A percentile compares a stretch with the other conserved stretches of the same genome.
phyloP scores from a whole-genome alignment of 2,113 vertebrate species.

The Dermatemys mawii region DNA sequence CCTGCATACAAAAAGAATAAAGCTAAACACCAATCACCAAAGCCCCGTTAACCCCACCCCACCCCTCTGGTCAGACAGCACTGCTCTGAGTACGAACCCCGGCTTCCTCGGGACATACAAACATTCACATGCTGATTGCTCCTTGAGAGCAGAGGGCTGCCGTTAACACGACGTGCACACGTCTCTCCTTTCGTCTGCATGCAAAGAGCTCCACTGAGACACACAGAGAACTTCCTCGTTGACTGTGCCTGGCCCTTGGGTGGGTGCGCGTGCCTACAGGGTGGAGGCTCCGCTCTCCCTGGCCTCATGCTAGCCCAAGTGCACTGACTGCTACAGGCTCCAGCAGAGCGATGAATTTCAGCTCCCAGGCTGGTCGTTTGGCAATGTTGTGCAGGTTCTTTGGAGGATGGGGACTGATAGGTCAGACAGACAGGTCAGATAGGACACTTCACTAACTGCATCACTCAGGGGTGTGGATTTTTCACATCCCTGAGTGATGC shows the following conservation, averaged over 20 bases:
- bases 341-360: too few relatives aligned
- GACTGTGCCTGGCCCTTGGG: too few relatives aligned
- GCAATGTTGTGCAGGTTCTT: too few relatives aligned
- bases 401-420: too few relatives aligned
- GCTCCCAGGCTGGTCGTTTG: too few relatives aligned
- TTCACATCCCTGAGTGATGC: too few relatives aligned
- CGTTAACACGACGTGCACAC: too few relatives aligned
- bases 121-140: neutral
- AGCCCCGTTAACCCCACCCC: neutral
- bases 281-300: neutral
- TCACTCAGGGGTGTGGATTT: too few relatives aligned
- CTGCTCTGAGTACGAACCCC: neutral
- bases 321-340: neutral
- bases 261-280: too few relatives aligned
- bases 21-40: neutral
- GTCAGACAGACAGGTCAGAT: too few relatives aligned
- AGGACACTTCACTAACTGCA: too few relatives aligned
- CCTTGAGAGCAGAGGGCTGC: neutral
- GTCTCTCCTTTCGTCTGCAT: neutral
- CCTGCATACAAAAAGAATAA: neutral
- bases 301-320: neutral
- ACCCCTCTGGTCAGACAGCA: too few relatives aligned
- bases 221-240: neutral
- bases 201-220: neutral
- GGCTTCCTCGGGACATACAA: neutral